A percentile compares a stretch with the other conserved stretches of the same genome.
phyloP scores from a whole-genome alignment of 2,113 vertebrate species.

The Anser cygnoides region DNA sequence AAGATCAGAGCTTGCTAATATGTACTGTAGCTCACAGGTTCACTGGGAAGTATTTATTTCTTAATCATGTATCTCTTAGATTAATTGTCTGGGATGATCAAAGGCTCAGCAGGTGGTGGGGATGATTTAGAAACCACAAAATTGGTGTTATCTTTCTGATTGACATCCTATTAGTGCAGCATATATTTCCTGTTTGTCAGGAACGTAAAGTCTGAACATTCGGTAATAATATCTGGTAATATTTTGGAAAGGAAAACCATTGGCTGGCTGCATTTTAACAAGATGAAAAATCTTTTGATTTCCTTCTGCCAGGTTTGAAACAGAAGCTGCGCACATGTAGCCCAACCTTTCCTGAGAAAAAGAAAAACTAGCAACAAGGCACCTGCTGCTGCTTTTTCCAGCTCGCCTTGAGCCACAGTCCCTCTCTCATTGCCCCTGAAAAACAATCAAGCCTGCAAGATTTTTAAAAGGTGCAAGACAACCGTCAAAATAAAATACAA shows the following conservation, averaged over 20 bases:
- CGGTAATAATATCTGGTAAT: constrained; percentile 80
- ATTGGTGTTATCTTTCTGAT: constrained; percentile 84
- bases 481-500: neutral
- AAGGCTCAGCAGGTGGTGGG: constrained; percentile 82
- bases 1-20: constrained; percentile 36
- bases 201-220: constrained; percentile 78
- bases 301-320: constrained; percentile 73
- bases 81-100: constrained; percentile 86
- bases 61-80: constrained; percentile 82
- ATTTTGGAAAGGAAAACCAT: constrained; percentile 78
- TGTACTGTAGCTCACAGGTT: constrained; percentile 48
- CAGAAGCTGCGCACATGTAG: constrained; percentile 64
- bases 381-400: constrained; percentile 50
- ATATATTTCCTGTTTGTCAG: constrained; percentile 85
- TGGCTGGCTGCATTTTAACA: constrained; percentile 77
- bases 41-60: constrained; percentile 71
- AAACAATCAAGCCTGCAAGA: neutral
- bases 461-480: neutral
- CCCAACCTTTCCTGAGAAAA: constrained; percentile 43
- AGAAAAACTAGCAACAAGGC: constrained; percentile 29
- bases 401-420: neutral
- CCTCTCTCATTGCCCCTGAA: neutral
- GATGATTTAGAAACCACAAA: constrained; percentile 84
- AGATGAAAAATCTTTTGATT: constrained; percentile 63
- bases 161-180: constrained; percentile 78